Evolutionary conservation across 1,140 invertebrate species (phyloP).

Genomic region (Venustaconcha ellipsiformis): DNA sequence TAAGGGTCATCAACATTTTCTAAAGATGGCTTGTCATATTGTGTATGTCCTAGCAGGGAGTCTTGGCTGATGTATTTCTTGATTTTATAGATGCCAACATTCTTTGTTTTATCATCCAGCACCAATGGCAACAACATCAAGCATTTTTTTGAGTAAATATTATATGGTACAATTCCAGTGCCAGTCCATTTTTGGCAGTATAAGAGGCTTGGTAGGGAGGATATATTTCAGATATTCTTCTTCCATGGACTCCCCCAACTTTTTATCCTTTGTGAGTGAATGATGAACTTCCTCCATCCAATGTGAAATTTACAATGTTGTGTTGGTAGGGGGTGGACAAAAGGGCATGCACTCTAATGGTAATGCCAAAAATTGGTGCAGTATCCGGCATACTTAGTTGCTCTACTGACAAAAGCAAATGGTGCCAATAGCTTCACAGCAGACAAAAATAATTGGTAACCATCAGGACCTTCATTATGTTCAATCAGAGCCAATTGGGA

Average conservation of each 20-base stretch:
- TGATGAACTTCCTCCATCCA: conserved; percentile 13
- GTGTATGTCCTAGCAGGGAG: too few relatives aligned
- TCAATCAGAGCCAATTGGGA: conserved; percentile 2
- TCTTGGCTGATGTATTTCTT: too few relatives aligned
- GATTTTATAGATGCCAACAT: too few relatives aligned
- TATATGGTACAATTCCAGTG: too few relatives aligned
- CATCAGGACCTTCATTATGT: neutral
- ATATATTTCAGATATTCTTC: neutral
- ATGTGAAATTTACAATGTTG: neutral
- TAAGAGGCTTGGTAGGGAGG: too few relatives aligned
- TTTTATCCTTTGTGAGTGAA: neutral
- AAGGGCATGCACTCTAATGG: neutral
- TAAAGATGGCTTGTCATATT: too few relatives aligned
- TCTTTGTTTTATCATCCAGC: too few relatives aligned
- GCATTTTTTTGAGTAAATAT: too few relatives aligned
- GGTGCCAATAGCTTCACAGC: neutral
- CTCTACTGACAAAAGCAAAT: conserved; percentile 2
- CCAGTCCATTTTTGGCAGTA: too few relatives aligned
- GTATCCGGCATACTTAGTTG: neutral
- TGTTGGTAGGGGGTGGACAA: neutral
- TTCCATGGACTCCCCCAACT: neutral
- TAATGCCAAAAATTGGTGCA: neutral
- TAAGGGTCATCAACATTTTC: too few relatives aligned
- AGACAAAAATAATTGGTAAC: conserved; percentile 1
- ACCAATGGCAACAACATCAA: too few relatives aligned